Percentiles rank a stretch among this genome's conserved stretches.
These are phyloP conservation scores for Forbesichthys papilliferus DNA, from an alignment of 2,113 vertebrate species.

Conservation along the genomic window DNA sequence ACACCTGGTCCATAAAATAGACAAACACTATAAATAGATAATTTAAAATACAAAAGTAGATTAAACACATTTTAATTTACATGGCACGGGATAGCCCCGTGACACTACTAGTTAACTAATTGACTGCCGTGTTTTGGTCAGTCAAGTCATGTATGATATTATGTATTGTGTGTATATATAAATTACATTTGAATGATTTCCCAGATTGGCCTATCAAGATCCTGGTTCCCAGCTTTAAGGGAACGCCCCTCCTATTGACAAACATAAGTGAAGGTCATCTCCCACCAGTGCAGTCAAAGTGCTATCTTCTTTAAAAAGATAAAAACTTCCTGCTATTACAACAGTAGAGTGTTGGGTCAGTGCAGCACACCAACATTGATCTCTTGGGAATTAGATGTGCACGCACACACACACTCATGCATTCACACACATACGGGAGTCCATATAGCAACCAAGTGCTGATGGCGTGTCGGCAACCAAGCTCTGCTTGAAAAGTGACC, in stretches of 20 bases:
- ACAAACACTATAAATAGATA: too few relatives aligned
- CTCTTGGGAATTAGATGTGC: slow-evolving; percentile 33
- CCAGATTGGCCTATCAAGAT: neutral
- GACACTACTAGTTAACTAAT: too few relatives aligned
- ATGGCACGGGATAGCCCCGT: too few relatives aligned
- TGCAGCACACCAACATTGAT: slow-evolving; percentile 24
- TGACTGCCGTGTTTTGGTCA: too few relatives aligned
- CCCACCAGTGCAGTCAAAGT: slow-evolving; percentile 13
- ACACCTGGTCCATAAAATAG: too few relatives aligned
- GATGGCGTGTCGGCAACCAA: slow-evolving; percentile 68
- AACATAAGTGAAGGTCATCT: slow-evolving; percentile 20
- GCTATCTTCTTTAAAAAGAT: slow-evolving; percentile 9
- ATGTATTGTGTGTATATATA: too few relatives aligned
- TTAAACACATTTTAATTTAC: too few relatives aligned
- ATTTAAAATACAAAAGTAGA: too few relatives aligned
- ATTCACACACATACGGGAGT: slow-evolving; percentile 1
- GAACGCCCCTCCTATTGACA: slow-evolving; percentile 39
- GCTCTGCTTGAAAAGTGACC: slow-evolving; percentile 84
- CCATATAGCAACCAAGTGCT: slow-evolving; percentile 69
- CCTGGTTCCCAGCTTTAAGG: slow-evolving; percentile 28
- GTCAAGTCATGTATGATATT: too few relatives aligned
- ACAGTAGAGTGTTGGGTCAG: slow-evolving; percentile 42
- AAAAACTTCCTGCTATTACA: slow-evolving; percentile 19
- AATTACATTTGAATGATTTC: neutral
- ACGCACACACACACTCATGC: neutral